phyloP scores from a whole-genome alignment of 2,888 invertebrate genomes.

The Mimas tiliae region DNA sequence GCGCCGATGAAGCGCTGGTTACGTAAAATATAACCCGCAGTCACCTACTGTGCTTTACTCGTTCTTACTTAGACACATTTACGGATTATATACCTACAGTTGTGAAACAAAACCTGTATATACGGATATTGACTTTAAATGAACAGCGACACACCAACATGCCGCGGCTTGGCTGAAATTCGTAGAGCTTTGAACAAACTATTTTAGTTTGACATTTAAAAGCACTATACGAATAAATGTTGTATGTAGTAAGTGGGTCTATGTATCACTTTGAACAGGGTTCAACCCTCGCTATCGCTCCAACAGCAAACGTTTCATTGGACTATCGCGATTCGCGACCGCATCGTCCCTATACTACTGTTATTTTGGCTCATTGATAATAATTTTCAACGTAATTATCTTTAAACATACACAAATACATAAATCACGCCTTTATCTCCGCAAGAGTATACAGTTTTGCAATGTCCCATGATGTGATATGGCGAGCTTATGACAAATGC shows the following conservation, averaged over 20 bases:
- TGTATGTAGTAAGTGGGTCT: neutral
- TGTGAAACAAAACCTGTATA: neutral
- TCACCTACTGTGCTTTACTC: slow-evolving; percentile 19
- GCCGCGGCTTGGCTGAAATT: neutral
- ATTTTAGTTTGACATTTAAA: slow-evolving; percentile 14
- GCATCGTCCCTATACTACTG: too few relatives aligned
- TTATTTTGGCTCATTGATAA: too few relatives aligned
- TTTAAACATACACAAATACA: too few relatives aligned
- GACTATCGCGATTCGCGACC: too few relatives aligned
- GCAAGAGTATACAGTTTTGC: too few relatives aligned
- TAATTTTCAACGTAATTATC: too few relatives aligned
- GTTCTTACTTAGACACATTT: slow-evolving; percentile 5
- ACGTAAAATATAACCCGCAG: slow-evolving; percentile 22
- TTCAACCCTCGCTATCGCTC: slow-evolving; percentile 4
- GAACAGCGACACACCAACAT: neutral
- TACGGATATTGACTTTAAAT: neutral
- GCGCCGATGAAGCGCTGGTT: slow-evolving; percentile 15
- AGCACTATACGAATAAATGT: neutral
- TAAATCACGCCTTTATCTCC: too few relatives aligned
- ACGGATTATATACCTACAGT: slow-evolving; percentile 1
- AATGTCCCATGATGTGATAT: too few relatives aligned
- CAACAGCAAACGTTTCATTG: too few relatives aligned
- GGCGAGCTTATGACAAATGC: too few relatives aligned
- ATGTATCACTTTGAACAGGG: too few relatives aligned
- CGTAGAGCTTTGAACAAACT: slow-evolving; percentile 18